These are phyloP conservation scores for Archaeoteleia sp. DNA, from an alignment of 2,888 invertebrate species.

Conservation along the genomic window DNA sequence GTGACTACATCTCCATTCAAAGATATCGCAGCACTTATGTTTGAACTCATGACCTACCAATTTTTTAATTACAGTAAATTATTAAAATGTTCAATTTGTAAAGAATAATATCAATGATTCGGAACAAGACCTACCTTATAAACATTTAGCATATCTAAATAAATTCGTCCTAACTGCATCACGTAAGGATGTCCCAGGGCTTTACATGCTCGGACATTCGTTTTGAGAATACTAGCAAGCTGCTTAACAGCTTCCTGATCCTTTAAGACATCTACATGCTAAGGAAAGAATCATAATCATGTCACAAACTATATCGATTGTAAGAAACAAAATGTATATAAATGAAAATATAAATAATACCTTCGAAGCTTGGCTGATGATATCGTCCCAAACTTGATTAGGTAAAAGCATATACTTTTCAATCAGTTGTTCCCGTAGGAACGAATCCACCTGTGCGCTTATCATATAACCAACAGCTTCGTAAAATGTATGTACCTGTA, in stretches of 20 bases:
- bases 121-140: slow-evolving; percentile 84
- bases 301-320: too few relatives aligned
- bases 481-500: slow-evolving; percentile 93
- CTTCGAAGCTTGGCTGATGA: slow-evolving; percentile 96
- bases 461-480: slow-evolving; percentile 99
- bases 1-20: slow-evolving; percentile 97
- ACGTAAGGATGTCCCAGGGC: slow-evolving; percentile 98
- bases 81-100: slow-evolving; percentile 2
- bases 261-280: slow-evolving; percentile 96
- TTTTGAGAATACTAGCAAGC: slow-evolving; percentile 97
- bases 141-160: slow-evolving; percentile 99
- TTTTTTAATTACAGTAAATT: slow-evolving; percentile 16
- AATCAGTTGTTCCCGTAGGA: slow-evolving; percentile 94
- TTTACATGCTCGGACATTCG: slow-evolving; percentile 99
- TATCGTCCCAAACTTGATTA: slow-evolving; percentile 99
- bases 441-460: slow-evolving; percentile 93
- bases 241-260: slow-evolving; percentile 98
- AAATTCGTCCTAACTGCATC: slow-evolving; percentile 95
- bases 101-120: slow-evolving; percentile 4
- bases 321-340: too few relatives aligned
- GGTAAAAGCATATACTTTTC: slow-evolving; percentile 98
- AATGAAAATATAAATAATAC: too few relatives aligned
- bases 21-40: slow-evolving; percentile 94
- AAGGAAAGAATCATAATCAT: too few relatives aligned
- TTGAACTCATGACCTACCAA: slow-evolving; percentile 85